Percentiles rank a stretch among this genome's conserved stretches.
Conservation (phyloP, 2,888 invertebrate species). For the Scaptomyza parva region DNA sequence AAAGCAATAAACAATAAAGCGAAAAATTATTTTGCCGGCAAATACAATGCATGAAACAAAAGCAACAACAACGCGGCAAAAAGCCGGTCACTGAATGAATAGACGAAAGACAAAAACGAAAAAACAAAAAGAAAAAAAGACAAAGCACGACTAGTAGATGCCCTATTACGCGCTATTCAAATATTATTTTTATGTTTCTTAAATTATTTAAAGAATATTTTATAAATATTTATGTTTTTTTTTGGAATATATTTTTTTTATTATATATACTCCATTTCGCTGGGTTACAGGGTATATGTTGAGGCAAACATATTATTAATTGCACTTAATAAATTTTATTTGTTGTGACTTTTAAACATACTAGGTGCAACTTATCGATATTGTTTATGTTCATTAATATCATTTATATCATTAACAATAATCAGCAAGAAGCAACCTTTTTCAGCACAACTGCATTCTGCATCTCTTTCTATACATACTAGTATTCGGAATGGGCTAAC, state of each 20-base stretch:
- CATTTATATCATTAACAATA: too few species aligned
- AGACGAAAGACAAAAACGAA: constrained; percentile 8
- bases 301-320: background rate
- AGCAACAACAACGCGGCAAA: constrained; percentile 11
- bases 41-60: constrained; percentile 34
- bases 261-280: background rate
- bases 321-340: background rate
- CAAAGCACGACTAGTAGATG: constrained; percentile 3
- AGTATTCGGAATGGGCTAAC: too few species aligned
- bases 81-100: constrained; percentile 37
- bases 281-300: background rate
- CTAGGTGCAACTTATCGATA: background rate
- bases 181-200: too few species aligned
- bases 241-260: too few species aligned
- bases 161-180: background rate
- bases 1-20: constrained; percentile 18
- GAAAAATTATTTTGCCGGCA: constrained; percentile 52
- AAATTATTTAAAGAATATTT: too few species aligned
- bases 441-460: too few species aligned
- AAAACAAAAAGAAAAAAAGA: constrained; percentile 9
- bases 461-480: too few species aligned
- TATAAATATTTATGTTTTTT: too few species aligned
- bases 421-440: too few species aligned
- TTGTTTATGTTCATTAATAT: background rate
- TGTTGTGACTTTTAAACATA: background rate